Evolutionary conservation across 1,140 invertebrate species (phyloP).

Genomic region (Bombus polaris): DNA sequence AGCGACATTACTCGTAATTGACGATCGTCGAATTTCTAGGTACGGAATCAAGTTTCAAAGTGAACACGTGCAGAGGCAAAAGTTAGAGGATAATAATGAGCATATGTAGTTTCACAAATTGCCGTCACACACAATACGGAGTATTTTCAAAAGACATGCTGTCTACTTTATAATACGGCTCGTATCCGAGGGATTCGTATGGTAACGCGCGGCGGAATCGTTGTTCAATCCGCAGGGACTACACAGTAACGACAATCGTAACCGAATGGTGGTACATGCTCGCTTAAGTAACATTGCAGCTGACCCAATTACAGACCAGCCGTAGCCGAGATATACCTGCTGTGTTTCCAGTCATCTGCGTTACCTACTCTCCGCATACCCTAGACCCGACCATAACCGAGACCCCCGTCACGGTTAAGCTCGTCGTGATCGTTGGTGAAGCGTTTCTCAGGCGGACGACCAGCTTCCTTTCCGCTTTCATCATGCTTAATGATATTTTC

Average conservation of each 20-base stretch:
- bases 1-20: too few relatives aligned
- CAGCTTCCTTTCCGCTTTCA: background rate
- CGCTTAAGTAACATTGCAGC: constrained; percentile 58
- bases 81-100: background rate
- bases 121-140: too few relatives aligned
- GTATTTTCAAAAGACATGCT: background rate
- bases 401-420: background rate
- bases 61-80: too few relatives aligned
- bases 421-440: background rate
- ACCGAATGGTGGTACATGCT: constrained; percentile 59
- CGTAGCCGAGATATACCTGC: constrained; percentile 33
- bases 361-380: background rate
- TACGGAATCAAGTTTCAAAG: background rate
- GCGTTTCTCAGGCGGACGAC: background rate
- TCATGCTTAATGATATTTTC: background rate
- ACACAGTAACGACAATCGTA: constrained; percentile 59
- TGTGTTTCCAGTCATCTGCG: constrained; percentile 27
- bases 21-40: background rate
- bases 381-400: background rate
- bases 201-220: constrained; percentile 28
- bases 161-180: constrained; percentile 17
- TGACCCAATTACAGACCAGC: constrained; percentile 61
- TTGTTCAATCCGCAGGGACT: constrained; percentile 52
- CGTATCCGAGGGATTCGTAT: background rate
- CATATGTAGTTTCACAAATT: background rate